phyloP scores from a whole-genome alignment of 2,888 invertebrate genomes.

The Keiferia lycopersicella region DNA sequence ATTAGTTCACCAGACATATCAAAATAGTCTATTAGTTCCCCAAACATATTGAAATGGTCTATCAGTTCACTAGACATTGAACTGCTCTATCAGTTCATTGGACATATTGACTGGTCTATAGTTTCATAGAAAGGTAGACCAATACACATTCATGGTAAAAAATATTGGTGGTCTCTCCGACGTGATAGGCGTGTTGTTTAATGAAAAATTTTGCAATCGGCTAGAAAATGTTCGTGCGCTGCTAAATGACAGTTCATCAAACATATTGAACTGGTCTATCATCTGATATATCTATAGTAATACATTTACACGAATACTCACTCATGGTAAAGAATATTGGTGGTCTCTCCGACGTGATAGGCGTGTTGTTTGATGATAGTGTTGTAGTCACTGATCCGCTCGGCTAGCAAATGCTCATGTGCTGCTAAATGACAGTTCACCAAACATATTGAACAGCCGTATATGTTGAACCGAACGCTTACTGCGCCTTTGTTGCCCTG shows the following conservation, averaged over 20 bases:
- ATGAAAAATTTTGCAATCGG: constrained; percentile 93
- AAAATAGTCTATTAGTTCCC: too few relatives aligned
- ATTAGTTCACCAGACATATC: background rate
- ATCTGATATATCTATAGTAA: background rate
- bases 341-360: constrained; percentile 88
- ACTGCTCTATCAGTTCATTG: too few relatives aligned
- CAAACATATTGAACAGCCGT: constrained; percentile 93
- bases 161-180: constrained; percentile 89
- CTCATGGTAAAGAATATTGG: constrained; percentile 95
- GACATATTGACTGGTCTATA: background rate
- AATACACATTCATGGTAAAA: constrained; percentile 93
- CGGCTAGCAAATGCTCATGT: constrained; percentile 91
- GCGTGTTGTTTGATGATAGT: constrained; percentile 91
- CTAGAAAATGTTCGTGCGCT: constrained; percentile 91
- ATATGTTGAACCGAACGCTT: constrained; percentile 91
- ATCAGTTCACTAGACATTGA: too few relatives aligned
- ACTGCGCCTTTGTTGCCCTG: constrained; percentile 98
- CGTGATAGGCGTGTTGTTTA: constrained; percentile 90
- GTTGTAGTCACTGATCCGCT: constrained; percentile 93
- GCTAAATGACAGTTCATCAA: constrained; percentile 94
- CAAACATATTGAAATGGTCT: background rate
- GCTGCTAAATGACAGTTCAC: constrained; percentile 95
- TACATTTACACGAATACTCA: constrained; percentile 68
- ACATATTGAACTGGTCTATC: background rate
- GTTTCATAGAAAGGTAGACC: too few relatives aligned